phyloP scores from a whole-genome alignment of 2,113 vertebrate species.

The Polypterus senegalus region DNA sequence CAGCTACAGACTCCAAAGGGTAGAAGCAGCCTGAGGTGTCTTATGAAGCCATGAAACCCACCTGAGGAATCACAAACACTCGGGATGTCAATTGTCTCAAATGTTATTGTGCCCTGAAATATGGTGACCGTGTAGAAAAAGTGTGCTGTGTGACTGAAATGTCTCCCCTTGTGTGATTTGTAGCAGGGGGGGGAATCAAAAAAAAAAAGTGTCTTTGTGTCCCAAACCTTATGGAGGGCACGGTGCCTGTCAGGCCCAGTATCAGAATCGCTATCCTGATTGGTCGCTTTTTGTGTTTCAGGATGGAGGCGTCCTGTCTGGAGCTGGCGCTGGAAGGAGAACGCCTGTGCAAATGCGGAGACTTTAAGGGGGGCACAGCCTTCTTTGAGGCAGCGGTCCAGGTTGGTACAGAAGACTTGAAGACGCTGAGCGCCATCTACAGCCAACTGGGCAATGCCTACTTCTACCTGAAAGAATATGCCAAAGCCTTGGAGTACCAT shows the following conservation, averaged over 20 bases:
- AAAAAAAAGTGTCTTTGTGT: background rate
- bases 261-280: background rate
- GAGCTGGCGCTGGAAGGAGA: conserved; percentile 91
- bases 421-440: conserved; percentile 96
- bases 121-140: too few species aligned
- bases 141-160: too few species aligned
- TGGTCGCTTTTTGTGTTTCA: conserved; percentile 25
- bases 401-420: conserved; percentile 89
- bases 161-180: too few species aligned
- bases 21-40: too few species aligned
- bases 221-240: background rate
- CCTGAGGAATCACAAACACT: too few species aligned
- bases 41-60: too few species aligned
- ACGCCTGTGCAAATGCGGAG: conserved; percentile 79
- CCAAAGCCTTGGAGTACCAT: conserved; percentile 84
- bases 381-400: conserved; percentile 92
- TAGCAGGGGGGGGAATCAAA: too few species aligned
- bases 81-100: too few species aligned
- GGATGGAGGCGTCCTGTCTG: conserved; percentile 93
- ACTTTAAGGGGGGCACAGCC: conserved; percentile 80
- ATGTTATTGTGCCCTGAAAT: too few species aligned
- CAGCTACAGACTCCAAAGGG: too few species aligned
- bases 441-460: conserved; percentile 96
- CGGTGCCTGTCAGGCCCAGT: background rate
- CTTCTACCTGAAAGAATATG: conserved; percentile 91